A percentile compares a stretch with the other conserved stretches of the same genome.
phyloP scores from a whole-genome alignment of 2,797 vertebrate genomes.

The Eulemur albifrons region DNA sequence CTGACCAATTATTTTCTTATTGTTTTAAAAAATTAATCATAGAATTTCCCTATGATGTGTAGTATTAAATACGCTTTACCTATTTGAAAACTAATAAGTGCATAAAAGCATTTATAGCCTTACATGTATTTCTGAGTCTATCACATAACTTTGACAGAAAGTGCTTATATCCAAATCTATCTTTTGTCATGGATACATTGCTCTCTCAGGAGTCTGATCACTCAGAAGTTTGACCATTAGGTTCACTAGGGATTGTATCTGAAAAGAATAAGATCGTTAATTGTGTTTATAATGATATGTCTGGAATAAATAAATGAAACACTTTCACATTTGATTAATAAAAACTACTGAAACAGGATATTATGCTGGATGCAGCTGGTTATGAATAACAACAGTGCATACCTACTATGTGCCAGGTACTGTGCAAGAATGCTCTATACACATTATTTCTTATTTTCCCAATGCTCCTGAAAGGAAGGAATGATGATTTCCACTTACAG shows the following conservation, averaged over 20 bases:
- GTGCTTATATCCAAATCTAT: neutral
- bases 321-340: conserved; percentile 48
- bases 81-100: neutral
- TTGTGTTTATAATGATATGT: conserved; percentile 56
- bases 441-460: conserved; percentile 22
- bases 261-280: conserved; percentile 36
- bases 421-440: neutral
- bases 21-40: conserved; percentile 30
- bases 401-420: neutral
- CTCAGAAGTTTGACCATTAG: conserved; percentile 10
- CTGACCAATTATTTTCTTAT: neutral
- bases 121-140: neutral
- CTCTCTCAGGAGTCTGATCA: conserved; percentile 1
- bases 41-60: neutral
- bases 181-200: neutral
- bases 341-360: conserved; percentile 21
- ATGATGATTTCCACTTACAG: neutral
- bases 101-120: neutral
- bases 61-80: neutral
- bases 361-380: neutral
- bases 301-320: conserved; percentile 53
- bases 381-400: conserved; percentile 14
- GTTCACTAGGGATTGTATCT: neutral
- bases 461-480: neutral
- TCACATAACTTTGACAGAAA: conserved; percentile 15